Evolutionary conservation across 2,113 vertebrate species (phyloP), one percentile per base, ranked within the genome.

Genomic region (Aphyosemion australe): DNA sequence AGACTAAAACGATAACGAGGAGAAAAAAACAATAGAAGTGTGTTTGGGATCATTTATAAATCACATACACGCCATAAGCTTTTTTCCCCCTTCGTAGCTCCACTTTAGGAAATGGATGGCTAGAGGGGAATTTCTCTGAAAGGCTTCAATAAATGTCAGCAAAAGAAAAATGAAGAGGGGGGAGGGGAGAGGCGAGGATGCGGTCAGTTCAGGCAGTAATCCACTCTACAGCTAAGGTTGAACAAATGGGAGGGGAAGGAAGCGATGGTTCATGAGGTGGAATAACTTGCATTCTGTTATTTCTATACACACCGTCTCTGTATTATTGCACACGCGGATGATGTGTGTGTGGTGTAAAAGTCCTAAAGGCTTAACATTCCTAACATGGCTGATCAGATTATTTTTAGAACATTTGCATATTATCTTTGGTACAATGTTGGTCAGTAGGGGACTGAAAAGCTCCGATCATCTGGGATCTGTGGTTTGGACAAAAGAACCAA

Each of bases 111-210:
- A 92, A 91, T 89, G 83, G 86, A 91, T 90, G 76, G 82, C 85
- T 87, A 16, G 79, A 81, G 87, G 90, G 82, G 76, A 83, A 88
- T 84, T 90, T 90, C 87, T 87, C 80, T 87, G 82, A 90, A 86
- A 90, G 88, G 87, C 85, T 87, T 89, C 88, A 88, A 92, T 91
- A 92, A 92, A 92, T 85, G 90, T 90, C 90, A 90, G 55, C 47
- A n/a, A 47, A 75, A 69, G 75, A 87, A 82, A 88, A 90, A 90
- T 84, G 84, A 78, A 84, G 74, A 65, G 72, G 78, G 56, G 84
- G 71, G 79, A 56, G 65, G 59, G 70, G 67, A 52, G 76, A 52
- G 56, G 54, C 41, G 71, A 46, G 61, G 65, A 43, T n/a, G 60
- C 78, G 85, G 77, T 87, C 76, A 86, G 83, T 48, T 64, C 73